These are phyloP conservation scores for Xyrauchen texanus DNA, from an alignment of 2,113 vertebrate species.

Conservation along the genomic window DNA sequence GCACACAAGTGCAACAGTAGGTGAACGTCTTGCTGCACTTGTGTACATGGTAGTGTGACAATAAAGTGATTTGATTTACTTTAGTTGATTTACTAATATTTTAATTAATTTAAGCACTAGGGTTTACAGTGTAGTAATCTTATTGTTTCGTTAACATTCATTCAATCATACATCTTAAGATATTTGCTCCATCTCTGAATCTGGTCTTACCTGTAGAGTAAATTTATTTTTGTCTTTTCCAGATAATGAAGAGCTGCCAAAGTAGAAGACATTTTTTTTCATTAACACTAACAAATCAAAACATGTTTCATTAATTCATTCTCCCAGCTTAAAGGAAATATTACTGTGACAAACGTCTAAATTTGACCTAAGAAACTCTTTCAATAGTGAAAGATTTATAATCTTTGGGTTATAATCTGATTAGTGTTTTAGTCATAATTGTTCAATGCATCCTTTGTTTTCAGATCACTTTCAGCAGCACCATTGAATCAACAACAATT, in stretches of 20 bases:
- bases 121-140: no score
- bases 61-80: no score
- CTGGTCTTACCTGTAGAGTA: conserved; percentile 83
- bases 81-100: no score
- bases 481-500: not conserved
- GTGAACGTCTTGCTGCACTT: no score
- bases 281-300: not conserved
- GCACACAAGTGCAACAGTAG: no score
- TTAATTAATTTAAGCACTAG: no score
- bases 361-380: no score
- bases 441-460: not conserved
- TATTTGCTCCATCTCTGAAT: conserved; percentile 1
- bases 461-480: not conserved
- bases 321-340: no score
- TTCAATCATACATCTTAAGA: not conserved
- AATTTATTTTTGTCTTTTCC: conserved; percentile 92
- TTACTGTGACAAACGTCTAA: no score
- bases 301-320: no score
- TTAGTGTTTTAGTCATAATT: not conserved
- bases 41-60: no score
- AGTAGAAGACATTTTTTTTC: conserved; percentile 20
- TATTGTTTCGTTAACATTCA: not conserved
- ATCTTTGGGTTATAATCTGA: not conserved
- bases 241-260: conserved; percentile 76
- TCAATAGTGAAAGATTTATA: not conserved